Conservation (phyloP, 2,888 invertebrate genomes). For the Toxonevra muliebris region DNA sequence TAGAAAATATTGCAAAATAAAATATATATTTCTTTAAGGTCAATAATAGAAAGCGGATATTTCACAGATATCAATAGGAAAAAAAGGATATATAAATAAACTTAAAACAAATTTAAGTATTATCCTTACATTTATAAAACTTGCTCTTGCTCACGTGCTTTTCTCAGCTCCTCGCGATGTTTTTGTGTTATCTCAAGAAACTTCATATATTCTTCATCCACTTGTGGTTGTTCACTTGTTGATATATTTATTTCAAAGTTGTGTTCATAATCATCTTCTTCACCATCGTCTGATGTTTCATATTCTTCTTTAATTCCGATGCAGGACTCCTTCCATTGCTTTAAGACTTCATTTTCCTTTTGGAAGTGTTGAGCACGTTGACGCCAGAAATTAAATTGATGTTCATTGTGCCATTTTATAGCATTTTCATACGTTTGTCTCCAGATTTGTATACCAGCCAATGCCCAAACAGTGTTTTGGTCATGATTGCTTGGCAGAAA, state of each 20-base stretch:
- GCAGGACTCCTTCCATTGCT: not conserved
- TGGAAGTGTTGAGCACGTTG: slow-evolving; percentile 15
- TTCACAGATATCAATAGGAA: too few relatives aligned
- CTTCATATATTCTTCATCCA: slow-evolving; percentile 18
- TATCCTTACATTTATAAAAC: too few relatives aligned
- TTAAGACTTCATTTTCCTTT: slow-evolving; percentile 19
- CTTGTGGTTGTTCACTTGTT: not conserved
- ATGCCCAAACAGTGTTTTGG: not conserved
- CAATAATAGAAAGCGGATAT: too few relatives aligned
- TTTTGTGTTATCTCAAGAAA: slow-evolving; percentile 22
- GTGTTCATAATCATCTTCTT: not conserved
- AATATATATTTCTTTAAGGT: too few relatives aligned
- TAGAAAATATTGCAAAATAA: too few relatives aligned
- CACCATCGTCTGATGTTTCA: not conserved
- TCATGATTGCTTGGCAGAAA: not conserved
- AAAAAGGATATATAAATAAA: too few relatives aligned
- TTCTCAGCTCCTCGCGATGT: slow-evolving; percentile 22
- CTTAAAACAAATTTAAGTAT: too few relatives aligned
- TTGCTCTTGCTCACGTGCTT: not conserved
- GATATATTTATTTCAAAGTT: too few relatives aligned
- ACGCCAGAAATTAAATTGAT: slow-evolving; percentile 18
- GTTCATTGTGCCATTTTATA: slow-evolving; percentile 11
- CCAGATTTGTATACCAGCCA: slow-evolving; percentile 5
- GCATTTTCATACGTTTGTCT: slow-evolving; percentile 7
- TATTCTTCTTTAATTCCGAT: not conserved